phyloP scores from a whole-genome alignment of 2,888 invertebrate species.

The Cylloceria caligata region DNA sequence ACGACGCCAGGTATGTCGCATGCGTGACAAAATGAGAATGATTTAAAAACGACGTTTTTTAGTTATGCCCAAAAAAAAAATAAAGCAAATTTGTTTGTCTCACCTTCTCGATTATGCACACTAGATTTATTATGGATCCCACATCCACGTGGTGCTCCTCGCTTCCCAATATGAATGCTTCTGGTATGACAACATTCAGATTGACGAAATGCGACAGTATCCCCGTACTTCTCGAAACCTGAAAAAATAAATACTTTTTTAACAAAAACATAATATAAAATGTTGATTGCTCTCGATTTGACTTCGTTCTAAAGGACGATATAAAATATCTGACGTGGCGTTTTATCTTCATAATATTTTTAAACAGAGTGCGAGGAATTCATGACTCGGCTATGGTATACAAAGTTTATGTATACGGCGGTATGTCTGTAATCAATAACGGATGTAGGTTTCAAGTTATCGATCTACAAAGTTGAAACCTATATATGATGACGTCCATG shows the following conservation, averaged over 20 bases:
- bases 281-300: neutral
- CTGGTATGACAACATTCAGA: conserved; percentile 94
- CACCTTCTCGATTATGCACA: conserved; percentile 97
- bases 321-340: no score
- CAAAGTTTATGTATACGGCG: no score
- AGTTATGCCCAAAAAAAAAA: neutral
- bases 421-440: no score
- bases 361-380: no score
- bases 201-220: conserved; percentile 95
- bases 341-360: no score
- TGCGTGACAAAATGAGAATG: no score
- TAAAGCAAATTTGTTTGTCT: conserved; percentile 75
- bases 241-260: conserved; percentile 73
- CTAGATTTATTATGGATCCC: conserved; percentile 95
- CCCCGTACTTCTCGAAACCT: conserved; percentile 94
- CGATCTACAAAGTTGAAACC: no score
- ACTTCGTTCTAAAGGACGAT: neutral
- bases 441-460: no score
- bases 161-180: conserved; percentile 93
- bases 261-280: neutral
- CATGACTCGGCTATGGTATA: no score
- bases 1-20: no score
- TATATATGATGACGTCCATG: no score
- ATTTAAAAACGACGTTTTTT: no score
- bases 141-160: conserved; percentile 96